Evolutionary conservation across 2,113 vertebrate species (phyloP).

Genomic region (Pitta sordida): DNA sequence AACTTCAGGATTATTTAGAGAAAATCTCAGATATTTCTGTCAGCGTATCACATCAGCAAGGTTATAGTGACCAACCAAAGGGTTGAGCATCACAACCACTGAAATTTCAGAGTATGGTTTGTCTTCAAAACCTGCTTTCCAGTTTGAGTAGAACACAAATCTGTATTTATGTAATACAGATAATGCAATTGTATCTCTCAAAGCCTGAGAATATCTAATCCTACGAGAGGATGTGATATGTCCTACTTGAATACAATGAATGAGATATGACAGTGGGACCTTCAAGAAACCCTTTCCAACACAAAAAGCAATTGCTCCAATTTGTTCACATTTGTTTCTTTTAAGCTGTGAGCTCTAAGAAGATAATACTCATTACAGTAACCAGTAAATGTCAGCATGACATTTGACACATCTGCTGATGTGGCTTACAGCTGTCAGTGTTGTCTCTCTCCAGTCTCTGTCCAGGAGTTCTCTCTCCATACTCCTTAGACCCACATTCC

Average conservation of each 20-base stretch:
- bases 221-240: neutral
- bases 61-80: neutral
- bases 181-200: neutral
- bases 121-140: neutral
- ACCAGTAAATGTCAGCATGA: neutral
- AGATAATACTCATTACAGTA: neutral
- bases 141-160: neutral
- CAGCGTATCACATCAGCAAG: neutral
- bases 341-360: neutral
- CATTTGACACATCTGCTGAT: neutral
- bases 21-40: neutral
- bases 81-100: neutral
- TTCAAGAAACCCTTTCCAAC: neutral
- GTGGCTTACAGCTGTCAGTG: neutral
- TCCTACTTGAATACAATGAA: neutral
- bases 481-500: neutral
- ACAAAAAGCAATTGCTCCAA: neutral
- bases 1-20: neutral
- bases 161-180: neutral
- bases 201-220: neutral
- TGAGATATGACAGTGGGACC: neutral
- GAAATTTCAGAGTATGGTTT: neutral
- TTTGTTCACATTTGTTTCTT: neutral
- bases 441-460: no score
- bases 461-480: neutral